A percentile compares a stretch with the other conserved stretches of the same genome.
Evolutionary conservation across 2,113 vertebrate genomes (phyloP).

Genomic region (Tauraco erythrolophus): DNA sequence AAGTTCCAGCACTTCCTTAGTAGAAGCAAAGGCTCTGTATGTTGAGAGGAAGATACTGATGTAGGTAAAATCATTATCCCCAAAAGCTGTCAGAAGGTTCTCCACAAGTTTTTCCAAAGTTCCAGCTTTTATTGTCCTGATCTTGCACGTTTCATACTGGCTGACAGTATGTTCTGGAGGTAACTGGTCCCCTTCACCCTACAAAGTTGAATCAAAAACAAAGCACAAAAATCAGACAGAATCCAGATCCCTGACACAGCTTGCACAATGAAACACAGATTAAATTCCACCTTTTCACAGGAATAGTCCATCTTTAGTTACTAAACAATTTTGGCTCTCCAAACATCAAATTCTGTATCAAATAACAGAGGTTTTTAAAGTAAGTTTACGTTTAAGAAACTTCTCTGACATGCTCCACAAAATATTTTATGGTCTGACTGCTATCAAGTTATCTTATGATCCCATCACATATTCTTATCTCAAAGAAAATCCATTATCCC

Average conservation of each 20-base stretch:
- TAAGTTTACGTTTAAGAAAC: neutral
- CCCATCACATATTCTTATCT: neutral
- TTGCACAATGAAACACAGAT: neutral
- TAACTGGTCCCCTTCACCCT: conserved; percentile 88
- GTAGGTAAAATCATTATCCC: conserved; percentile 95
- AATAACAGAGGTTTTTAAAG: neutral
- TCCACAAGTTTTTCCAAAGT: conserved; percentile 95
- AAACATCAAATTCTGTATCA: neutral
- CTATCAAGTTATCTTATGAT: neutral
- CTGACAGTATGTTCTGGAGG: conserved; percentile 92
- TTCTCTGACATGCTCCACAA: neutral
- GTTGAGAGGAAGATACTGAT: conserved; percentile 95
- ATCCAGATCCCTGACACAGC: neutral
- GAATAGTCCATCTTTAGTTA: neutral
- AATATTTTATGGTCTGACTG: neutral
- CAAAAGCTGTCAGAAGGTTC: conserved; percentile 91
- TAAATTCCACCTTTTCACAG: neutral
- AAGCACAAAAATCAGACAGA: neutral
- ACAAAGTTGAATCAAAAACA: conserved; percentile 43
- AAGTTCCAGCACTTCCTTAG: conserved; percentile 86
- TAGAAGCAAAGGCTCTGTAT: conserved; percentile 89
- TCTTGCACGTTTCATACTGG: conserved; percentile 94
- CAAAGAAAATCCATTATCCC: neutral
- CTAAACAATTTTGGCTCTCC: neutral
- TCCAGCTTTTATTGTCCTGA: conserved; percentile 92